Evolutionary conservation across 2,113 vertebrate genomes (phyloP), one percentile per base, ranked within the genome.

Genomic region (Equus quagga): DNA sequence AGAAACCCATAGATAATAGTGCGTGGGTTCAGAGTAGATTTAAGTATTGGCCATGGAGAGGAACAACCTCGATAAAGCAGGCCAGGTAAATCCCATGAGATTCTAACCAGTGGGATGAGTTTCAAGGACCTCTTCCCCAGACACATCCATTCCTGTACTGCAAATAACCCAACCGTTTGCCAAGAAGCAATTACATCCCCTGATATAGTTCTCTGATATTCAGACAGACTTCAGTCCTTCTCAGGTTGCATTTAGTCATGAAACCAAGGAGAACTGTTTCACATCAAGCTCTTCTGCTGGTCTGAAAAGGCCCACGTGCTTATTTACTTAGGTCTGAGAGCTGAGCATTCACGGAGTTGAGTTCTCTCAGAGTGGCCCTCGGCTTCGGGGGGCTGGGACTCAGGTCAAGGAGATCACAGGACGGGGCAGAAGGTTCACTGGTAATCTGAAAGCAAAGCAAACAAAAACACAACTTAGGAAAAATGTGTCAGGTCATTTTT

Each of bases 401-500:
- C 14, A 99, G 90, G 96, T 98, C 98, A 8, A 99, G 98, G 0
- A 99, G 98, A 73, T 99, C 99, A 82, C 97, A 98, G 14, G 99
- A 98, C 12, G 99, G 99, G 91, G 99, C 99, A 85, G 99, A 99
- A 9, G 99, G 99, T 84, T 98, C 98, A 54, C 62, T 97, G 94
- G 86, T 33, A 70, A 86, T 88, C 98, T 98, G 94, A 64, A 97
- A 97, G 94, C 44, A 81, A 89, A 97, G 67, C 60, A 95, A 89
- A 93, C n/a, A 83, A 83, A 89, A 97, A 65, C 3, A 36, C 5
- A 81, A n/a, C 4, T 95, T 69, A 87, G 80, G 70, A 83, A 85
- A 88, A 33, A n/a, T 0, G 2, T 36, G 11, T 23, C 49, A 69
- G 49, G 24, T 46, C 26, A 8, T 60, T 70, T 19, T 60, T 54